Base-by-base conservation (phyloP, 2,888 invertebrate species). In the Barypeithes pellucidus region DNA sequence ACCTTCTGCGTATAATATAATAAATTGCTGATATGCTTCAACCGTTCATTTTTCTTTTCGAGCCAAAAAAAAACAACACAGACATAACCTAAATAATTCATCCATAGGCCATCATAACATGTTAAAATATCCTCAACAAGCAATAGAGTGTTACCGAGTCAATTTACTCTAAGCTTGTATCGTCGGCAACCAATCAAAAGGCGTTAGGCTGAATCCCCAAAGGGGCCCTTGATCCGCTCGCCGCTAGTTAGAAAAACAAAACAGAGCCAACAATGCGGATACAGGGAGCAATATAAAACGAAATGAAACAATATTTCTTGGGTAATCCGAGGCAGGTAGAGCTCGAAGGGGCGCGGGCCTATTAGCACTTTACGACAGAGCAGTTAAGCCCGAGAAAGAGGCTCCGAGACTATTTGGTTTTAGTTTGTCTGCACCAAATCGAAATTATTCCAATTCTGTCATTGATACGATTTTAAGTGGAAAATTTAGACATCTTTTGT, bases 281-380 rank as follows among this genome's bases (percentile, higher is more conserved):
- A 63, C 70, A 24, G 76, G 76, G 73, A 74, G 77, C 72, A 70
- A 77, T 78, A 78, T 76, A 79, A 80, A 72, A 80, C 77, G 79
- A 80, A 80, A 80, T 77, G 79, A 78, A 78, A 79, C 80, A 78
- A 81, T 81, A 80, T 80, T 80, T 81, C 80, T 80, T 77, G 72
- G 77, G 78, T 80, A 80, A 80, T 79, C 80, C 79, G 76, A 75
- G 67, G 67, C 79, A 78, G 78, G 79, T 78, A 78, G 76, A 73
- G 77, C 75, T 75, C 75, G 67, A 73, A 68, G 77, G 80, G 77
- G 78, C 73, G 76, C 76, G 63, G 76, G 78, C 77, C 79, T 80
- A 81, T 81, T 81, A 81, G 80, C 80, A 79, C 80, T 79, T 80
- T 77, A 79, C 78, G 79, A 76, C 77, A 75, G 76, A 76, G 76